Conservation (phyloP, 2,888 invertebrate genomes). For the Campoletis raptor region DNA sequence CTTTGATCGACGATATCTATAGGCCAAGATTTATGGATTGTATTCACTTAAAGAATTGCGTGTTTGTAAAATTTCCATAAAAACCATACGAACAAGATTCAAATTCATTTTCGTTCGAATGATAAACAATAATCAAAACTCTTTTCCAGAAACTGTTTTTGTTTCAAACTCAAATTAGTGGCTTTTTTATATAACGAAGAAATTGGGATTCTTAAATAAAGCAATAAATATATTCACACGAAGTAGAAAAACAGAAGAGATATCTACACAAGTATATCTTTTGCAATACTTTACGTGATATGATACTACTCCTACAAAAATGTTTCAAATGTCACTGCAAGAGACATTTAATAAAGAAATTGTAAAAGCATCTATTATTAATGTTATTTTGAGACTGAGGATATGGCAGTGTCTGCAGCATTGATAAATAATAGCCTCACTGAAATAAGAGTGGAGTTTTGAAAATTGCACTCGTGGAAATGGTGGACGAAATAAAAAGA, state of each 20-base stretch:
- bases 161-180: not conserved
- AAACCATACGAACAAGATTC: not conserved
- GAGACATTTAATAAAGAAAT: not conserved
- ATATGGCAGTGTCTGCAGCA: conserved; percentile 13
- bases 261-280: not conserved
- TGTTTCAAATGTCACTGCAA: not conserved
- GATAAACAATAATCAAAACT: not conserved
- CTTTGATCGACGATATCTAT: not conserved
- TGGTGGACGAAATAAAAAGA: conserved; percentile 17
- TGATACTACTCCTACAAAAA: not conserved
- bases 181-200: not conserved
- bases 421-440: not conserved
- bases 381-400: not conserved
- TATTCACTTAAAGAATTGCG: not conserved
- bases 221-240: not conserved
- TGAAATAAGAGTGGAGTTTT: not conserved
- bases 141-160: not conserved
- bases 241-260: not conserved
- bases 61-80: not conserved
- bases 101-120: not conserved
- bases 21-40: not conserved
- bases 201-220: not conserved
- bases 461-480: conserved; percentile 1
- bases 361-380: not conserved
- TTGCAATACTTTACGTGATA: not conserved